Conservation (phyloP, 1,140 invertebrate species). For the Lepidostoma basale region DNA sequence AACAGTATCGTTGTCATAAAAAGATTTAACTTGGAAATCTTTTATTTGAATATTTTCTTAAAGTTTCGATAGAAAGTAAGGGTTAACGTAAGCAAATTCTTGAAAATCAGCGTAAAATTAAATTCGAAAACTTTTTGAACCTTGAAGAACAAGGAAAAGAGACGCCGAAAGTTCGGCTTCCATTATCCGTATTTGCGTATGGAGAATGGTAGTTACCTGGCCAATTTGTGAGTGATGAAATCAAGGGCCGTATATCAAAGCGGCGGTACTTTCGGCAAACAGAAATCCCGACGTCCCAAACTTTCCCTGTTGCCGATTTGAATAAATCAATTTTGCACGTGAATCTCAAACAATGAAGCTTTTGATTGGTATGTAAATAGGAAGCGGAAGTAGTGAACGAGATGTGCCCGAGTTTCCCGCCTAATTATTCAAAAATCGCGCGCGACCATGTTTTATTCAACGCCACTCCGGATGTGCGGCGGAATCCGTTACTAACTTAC, state of each 20-base stretch:
- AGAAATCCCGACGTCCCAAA: conserved; percentile 30
- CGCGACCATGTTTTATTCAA: conserved; percentile 36
- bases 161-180: not conserved
- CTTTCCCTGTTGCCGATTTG: conserved; percentile 37
- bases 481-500: conserved; percentile 27
- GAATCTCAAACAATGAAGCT: conserved; percentile 44
- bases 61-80: too few species aligned
- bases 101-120: conserved; percentile 20
- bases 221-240: conserved; percentile 4
- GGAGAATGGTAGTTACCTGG: conserved; percentile 5
- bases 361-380: conserved; percentile 46
- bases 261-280: conserved; percentile 15
- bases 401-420: conserved; percentile 23
- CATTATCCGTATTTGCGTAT: not conserved
- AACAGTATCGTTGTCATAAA: too few species aligned
- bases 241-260: not conserved
- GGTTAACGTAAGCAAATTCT: not conserved
- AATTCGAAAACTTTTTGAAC: not conserved
- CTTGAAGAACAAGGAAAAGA: conserved; percentile 18
- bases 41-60: too few species aligned
- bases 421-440: conserved; percentile 39
- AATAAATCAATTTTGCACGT: conserved; percentile 40
- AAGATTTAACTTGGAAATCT: too few species aligned
- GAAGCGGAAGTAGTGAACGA: conserved; percentile 32
- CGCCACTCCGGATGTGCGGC: conserved; percentile 18